These are phyloP conservation scores for Scalopus aquaticus DNA, from an alignment of 2,113 vertebrate genomes.

Conservation along the genomic window DNA sequence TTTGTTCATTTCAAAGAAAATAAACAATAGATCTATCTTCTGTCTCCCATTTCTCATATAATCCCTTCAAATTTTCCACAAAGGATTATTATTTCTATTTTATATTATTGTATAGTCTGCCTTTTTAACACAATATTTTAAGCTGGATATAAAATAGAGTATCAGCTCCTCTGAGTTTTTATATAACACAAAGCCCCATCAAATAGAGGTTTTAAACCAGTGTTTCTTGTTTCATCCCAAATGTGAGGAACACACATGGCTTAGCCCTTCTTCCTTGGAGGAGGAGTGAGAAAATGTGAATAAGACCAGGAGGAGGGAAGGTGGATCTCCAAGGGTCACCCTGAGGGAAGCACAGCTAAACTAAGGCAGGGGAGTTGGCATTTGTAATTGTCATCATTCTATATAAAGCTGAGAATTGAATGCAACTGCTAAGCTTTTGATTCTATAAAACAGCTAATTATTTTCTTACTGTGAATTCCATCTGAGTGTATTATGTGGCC, in stretches of 20 bases:
- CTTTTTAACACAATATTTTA: neutral
- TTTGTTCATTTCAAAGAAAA: neutral
- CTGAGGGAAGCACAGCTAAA: neutral
- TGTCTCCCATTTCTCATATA: neutral
- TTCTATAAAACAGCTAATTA: neutral
- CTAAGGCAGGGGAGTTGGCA: neutral
- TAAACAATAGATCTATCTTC: neutral
- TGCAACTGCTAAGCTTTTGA: neutral
- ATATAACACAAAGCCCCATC: neutral
- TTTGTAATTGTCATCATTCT: neutral
- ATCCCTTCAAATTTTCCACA: neutral
- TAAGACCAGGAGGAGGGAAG: neutral
- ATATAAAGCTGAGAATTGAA: neutral
- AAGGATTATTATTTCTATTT: constrained; percentile 7
- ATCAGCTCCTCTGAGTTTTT: neutral
- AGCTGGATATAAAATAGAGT: neutral
- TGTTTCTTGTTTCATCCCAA: neutral
- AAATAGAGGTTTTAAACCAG: neutral
- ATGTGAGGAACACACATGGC: neutral
- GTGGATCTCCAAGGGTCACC: neutral
- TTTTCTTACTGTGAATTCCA: constrained; percentile 10
- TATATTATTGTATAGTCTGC: neutral
- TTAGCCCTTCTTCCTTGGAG: neutral
- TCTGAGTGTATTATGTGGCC: neutral
- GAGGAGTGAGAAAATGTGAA: neutral